These are phyloP conservation scores for Orbicella faveolata DNA, from an alignment of 64 coral and sea anemone genomes.

Conservation along the genomic window DNA sequence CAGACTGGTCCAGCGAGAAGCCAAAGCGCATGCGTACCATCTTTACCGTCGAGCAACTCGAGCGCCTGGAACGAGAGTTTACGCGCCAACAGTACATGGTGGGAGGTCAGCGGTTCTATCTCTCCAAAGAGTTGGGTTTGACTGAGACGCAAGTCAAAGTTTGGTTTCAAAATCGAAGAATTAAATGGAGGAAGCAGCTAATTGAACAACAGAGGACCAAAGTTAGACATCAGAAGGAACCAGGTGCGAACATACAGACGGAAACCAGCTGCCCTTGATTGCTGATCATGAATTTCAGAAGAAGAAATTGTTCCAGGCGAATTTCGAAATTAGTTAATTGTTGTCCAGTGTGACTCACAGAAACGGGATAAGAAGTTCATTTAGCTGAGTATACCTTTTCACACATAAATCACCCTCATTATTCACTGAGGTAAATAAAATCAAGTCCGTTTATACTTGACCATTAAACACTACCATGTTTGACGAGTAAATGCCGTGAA, in stretches of 20 bases:
- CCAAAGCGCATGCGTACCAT: slow-evolving; percentile 69
- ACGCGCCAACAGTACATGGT: slow-evolving; percentile 73
- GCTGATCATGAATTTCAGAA: no score
- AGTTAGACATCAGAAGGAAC: slow-evolving; percentile 30
- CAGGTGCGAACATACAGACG: not conserved
- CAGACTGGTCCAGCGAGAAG: slow-evolving; percentile 28
- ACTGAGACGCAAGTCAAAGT: slow-evolving; percentile 75
- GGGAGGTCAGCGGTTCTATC: slow-evolving; percentile 54
- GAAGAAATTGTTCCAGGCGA: no score
- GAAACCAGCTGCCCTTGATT: no score
- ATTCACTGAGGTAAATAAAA: no score
- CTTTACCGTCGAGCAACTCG: slow-evolving; percentile 60
- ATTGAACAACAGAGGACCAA: slow-evolving; percentile 45
- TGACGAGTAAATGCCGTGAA: no score
- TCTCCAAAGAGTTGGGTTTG: slow-evolving; percentile 58
- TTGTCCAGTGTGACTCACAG: no score
- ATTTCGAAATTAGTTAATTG: no score
- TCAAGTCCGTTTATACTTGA: no score
- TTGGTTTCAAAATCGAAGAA: slow-evolving; percentile 75
- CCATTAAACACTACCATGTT: no score
- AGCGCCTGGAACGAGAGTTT: slow-evolving; percentile 61
- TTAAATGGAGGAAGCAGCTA: slow-evolving; percentile 67
- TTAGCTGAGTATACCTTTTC: no score
- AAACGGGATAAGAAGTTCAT: no score
- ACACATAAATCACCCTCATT: no score